phyloP scores from a whole-genome alignment of 2,113 vertebrate genomes.

The Monopterus albus region DNA sequence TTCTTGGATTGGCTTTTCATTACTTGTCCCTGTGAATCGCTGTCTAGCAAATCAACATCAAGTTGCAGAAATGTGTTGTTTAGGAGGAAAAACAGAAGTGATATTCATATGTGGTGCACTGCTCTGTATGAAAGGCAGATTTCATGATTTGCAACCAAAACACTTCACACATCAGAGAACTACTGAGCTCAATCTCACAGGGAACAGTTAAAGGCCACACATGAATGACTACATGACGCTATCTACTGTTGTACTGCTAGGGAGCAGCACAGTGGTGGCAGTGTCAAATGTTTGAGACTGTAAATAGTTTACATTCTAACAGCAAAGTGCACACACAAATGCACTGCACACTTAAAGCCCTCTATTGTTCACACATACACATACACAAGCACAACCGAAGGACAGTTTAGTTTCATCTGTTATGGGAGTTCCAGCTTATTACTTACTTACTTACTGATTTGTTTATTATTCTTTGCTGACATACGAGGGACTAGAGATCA shows the following conservation, averaged over 20 bases:
- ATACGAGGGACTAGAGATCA: not conserved
- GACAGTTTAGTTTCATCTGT: conserved; percentile 29
- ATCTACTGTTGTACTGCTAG: not conserved
- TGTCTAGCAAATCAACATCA: not conserved
- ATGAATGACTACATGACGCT: too few relatives aligned
- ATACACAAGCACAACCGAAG: not conserved
- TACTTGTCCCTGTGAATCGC: not conserved
- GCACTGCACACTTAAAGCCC: conserved; percentile 7
- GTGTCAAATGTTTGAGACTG: conserved; percentile 55
- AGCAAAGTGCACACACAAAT: conserved; percentile 40
- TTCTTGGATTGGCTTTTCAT: not conserved
- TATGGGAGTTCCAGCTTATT: conserved; percentile 1
- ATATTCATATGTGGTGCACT: not conserved
- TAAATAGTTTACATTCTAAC: conserved; percentile 70
- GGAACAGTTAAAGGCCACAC: not conserved
- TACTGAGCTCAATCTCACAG: not conserved
- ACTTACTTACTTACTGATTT: conserved; percentile 23
- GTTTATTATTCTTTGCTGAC: conserved; percentile 20
- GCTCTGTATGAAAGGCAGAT: not conserved
- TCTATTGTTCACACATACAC: not conserved
- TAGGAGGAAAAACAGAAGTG: not conserved
- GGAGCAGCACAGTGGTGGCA: conserved; percentile 40
- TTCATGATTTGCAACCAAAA: not conserved
- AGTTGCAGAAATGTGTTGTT: not conserved
- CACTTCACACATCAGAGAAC: not conserved